Conservation (phyloP, 2,113 vertebrate species). For the Dunckerocampus dactyliophorus region DNA sequence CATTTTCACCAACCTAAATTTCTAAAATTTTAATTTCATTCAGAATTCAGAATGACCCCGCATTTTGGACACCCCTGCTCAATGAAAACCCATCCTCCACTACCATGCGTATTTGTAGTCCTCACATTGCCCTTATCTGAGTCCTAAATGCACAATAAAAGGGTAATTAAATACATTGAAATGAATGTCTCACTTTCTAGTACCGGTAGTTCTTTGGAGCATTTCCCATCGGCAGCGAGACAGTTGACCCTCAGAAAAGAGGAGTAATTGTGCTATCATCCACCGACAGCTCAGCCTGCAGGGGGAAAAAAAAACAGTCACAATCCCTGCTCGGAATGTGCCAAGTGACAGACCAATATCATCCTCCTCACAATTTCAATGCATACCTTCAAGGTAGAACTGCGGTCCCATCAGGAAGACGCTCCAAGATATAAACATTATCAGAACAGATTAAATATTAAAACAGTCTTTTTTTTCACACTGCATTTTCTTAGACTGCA, state of each 20-base stretch:
- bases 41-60: too few relatives aligned
- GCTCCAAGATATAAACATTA: too few relatives aligned
- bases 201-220: not conserved
- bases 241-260: slow-evolving; percentile 49
- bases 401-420: not conserved
- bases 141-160: too few relatives aligned
- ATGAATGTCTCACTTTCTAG: not conserved
- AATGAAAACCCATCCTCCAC: too few relatives aligned
- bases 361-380: not conserved
- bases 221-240: not conserved
- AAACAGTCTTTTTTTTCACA: too few relatives aligned
- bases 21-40: too few relatives aligned
- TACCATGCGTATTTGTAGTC: too few relatives aligned
- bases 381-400: not conserved
- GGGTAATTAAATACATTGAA: not conserved
- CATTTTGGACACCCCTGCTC: too few relatives aligned
- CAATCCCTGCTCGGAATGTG: not conserved
- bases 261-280: not conserved
- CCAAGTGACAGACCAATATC: not conserved
- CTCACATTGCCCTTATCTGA: too few relatives aligned
- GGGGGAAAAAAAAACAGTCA: slow-evolving; percentile 27
- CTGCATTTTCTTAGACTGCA: too few relatives aligned
- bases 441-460: too few relatives aligned
- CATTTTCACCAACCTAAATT: too few relatives aligned
- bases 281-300: slow-evolving; percentile 3